phyloP scores from a whole-genome alignment of 2,113 vertebrate genomes.

The Nycticebus coucang region DNA sequence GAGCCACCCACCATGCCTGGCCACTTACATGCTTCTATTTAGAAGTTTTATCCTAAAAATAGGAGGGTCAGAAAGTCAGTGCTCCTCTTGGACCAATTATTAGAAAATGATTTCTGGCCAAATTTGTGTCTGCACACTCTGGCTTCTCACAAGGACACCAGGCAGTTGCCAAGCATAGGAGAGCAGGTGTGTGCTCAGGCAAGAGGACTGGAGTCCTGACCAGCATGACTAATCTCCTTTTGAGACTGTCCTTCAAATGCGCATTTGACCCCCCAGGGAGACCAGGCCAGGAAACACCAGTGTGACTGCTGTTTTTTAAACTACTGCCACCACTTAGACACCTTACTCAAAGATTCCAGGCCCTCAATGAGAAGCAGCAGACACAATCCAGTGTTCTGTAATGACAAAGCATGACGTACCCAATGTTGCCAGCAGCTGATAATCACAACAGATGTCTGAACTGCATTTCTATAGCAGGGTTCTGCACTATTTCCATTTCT shows the following conservation, averaged over 20 bases:
- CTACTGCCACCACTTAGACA: neutral
- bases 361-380: neutral
- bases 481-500: neutral
- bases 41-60: neutral
- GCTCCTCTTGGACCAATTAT: neutral
- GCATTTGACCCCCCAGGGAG: neutral
- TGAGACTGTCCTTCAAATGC: neutral
- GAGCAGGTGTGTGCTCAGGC: neutral
- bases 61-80: neutral
- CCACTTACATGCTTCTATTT: neutral
- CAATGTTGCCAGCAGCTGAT: too few species aligned
- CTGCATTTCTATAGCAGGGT: neutral
- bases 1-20: too few species aligned
- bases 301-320: neutral
- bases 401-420: neutral
- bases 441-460: neutral
- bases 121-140: neutral
- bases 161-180: neutral
- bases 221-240: neutral
- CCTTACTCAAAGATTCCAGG: neutral
- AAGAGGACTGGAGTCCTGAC: neutral
- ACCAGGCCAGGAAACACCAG: neutral
- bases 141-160: neutral
- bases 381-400: neutral
- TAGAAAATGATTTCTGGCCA: neutral